Evolutionary conservation across 2,797 vertebrate genomes (phyloP), one percentile per base, ranked within the genome.

Genomic region (Gadopsis marmoratus): DNA sequence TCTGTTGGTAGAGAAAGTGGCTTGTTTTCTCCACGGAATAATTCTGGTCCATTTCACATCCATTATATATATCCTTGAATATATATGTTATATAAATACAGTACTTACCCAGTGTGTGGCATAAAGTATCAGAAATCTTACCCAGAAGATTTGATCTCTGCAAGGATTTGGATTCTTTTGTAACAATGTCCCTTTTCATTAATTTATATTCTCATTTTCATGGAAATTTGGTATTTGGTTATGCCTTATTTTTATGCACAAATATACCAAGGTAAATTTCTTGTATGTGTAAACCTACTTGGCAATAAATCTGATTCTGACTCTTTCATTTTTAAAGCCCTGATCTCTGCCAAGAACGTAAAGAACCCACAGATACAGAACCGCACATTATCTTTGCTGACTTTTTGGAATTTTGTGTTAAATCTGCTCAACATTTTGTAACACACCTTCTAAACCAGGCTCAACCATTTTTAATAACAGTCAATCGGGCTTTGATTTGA

Each of bases 1-100:
- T 91, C 37, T 90, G 84, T 87, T 89, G 85, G 89, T 87, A 62
- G 81, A 84, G 78, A 90, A 89, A 89, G 76, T 85, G 85, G 74
- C 84, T 86, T 68, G 60, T 90, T 84, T 91, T 86, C 76, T 82
- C 71, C 63, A 43, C 61, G 72, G 81, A 66, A 83, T 88, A 79
- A 63, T 83, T 82, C 80, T 85, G 76, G 75, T 79, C 68, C 74
- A 87, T 88, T 88, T 92, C 84, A 86, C 81, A 86, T 93, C 80
- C 83, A 78, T 71, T 80, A 76, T 86, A 76, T 86, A 83, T 79
- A 66, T 80, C 82, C 78, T 35, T 74, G 78, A 81, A 91, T 59
- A 79, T 74, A 13, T 83, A 73, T 80, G 63, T 81, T 85, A 84
- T 89, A 92, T 79, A 85, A 90, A 88, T 88, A 82, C 45, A 81